Percentiles rank a stretch among this genome's conserved stretches.
phyloP scores from a whole-genome alignment of 2,113 vertebrate genomes.

The Phycodurus eques region DNA sequence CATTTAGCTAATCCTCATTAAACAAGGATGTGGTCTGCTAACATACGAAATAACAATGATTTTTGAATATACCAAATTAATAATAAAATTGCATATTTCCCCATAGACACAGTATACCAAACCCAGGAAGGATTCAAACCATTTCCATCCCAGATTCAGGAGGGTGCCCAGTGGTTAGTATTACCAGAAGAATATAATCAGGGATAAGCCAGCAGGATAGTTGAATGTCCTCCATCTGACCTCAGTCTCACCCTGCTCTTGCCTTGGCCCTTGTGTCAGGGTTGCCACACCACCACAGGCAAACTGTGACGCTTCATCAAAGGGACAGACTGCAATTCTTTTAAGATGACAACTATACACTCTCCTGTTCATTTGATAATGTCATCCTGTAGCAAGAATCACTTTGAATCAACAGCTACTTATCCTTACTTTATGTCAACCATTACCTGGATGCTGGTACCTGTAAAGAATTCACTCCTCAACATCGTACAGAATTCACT shows the following conservation, averaged over 20 bases:
- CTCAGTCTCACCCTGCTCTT: constrained; percentile 19
- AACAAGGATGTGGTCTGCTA: too few relatives aligned
- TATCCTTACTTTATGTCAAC: neutral
- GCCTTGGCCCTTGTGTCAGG: constrained; percentile 13
- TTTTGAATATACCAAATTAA: too few relatives aligned
- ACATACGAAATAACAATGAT: too few relatives aligned
- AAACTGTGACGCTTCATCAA: constrained; percentile 32
- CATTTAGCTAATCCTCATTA: too few relatives aligned
- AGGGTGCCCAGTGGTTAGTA: constrained; percentile 10
- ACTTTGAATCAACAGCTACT: constrained; percentile 8
- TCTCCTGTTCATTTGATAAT: constrained; percentile 12
- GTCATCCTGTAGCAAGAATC: constrained; percentile 5
- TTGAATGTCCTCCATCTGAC: constrained; percentile 49
- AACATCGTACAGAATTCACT: too few relatives aligned
- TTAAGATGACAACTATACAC: constrained; percentile 14
- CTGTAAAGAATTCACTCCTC: neutral
- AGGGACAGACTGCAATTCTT: constrained; percentile 29
- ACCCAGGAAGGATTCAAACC: neutral
- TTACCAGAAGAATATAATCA: constrained; percentile 37
- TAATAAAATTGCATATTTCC: too few relatives aligned
- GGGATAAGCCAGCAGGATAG: constrained; percentile 29
- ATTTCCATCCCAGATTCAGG: constrained; percentile 6
- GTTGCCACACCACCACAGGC: constrained; percentile 27
- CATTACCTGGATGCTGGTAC: neutral
- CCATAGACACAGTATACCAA: neutral